Evolutionary conservation across 2,113 vertebrate genomes (phyloP).

Genomic region (Ursus arctos): DNA sequence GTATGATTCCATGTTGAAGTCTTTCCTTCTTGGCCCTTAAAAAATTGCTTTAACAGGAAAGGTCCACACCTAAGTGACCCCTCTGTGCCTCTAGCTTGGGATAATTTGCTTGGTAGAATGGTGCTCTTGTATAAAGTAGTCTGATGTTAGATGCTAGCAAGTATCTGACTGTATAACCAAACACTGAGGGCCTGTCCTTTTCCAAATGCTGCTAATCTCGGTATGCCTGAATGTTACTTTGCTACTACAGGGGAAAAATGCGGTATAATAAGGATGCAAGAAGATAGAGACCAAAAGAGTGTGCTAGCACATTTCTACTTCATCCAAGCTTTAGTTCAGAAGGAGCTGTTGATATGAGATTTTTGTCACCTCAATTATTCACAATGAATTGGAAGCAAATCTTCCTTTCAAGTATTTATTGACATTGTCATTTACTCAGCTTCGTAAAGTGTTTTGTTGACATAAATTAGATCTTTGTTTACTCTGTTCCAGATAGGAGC

Average conservation of each 20-base stretch:
- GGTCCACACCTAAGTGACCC: not conserved
- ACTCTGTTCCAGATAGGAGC: constrained; percentile 12
- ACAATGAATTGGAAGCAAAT: constrained; percentile 57
- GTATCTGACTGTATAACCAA: not conserved
- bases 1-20: constrained; percentile 59
- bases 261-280: not conserved
- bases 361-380: constrained; percentile 46
- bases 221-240: not conserved
- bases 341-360: not conserved
- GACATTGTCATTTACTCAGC: constrained; percentile 58
- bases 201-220: not conserved
- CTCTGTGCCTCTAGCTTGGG: not conserved
- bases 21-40: constrained; percentile 77
- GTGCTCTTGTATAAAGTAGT: not conserved
- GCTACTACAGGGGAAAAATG: not conserved
- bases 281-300: not conserved
- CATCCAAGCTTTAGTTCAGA: not conserved
- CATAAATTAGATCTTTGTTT: constrained; percentile 68
- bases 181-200: not conserved
- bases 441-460: constrained; percentile 57
- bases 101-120: not conserved
- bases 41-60: constrained; percentile 74
- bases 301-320: not conserved
- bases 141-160: not conserved
- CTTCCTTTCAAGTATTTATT: constrained; percentile 60